Base-by-base conservation (phyloP, 2,113 vertebrate genomes). In the Ramphastos sulfuratus region DNA sequence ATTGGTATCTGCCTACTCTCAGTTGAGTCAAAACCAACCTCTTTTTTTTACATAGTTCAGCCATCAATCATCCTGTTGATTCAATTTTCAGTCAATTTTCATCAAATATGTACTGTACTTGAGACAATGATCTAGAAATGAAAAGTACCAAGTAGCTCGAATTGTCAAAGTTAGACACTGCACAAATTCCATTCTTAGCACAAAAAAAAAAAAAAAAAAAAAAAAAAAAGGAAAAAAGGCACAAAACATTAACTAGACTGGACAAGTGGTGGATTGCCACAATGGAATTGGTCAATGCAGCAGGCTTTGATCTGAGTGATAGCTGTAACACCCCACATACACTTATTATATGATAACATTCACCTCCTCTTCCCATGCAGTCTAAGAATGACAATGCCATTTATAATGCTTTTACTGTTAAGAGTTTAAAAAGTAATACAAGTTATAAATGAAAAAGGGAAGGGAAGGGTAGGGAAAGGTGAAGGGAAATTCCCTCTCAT, bases 191-290 rank as follows among this genome's bases (percentile, higher is more conserved):
- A 85, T 21, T 71, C 89, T 37, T 66, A 48, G 27, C 44, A 14
- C 42, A 44, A 44, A 44, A 44, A 46, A 46, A 46, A 46, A 42
- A 42, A 42, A 76, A 85, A 93, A n/a, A n/a, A n/a, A 44, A 44
- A 44, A 44, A 46, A 46, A 46, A 46, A 42, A 42, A 42, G n/a
- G n/a, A 76, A 85, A 93, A 84, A 75, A 72, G 42, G 69, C 69
- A 85, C 28, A 78, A 92, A 90, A 72, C 0, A 9, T 85, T 90
- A 94, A 88, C 73, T 59, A 35, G 77, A 72, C 39, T 59, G 73
- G 90, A 93, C 88, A 94, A 94, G 70, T 88, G 89, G 91, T 69
- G 61, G 92, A 96, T 94, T 91, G 76, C 82, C 83, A 39, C 79
- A 89, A 67, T 54, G 1, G 54, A 90, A 72, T 21, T 84, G 69